Percentiles rank a stretch among this genome's conserved stretches.
phyloP scores from a whole-genome alignment of 1,140 invertebrate genomes.

The Heliconius himera region DNA sequence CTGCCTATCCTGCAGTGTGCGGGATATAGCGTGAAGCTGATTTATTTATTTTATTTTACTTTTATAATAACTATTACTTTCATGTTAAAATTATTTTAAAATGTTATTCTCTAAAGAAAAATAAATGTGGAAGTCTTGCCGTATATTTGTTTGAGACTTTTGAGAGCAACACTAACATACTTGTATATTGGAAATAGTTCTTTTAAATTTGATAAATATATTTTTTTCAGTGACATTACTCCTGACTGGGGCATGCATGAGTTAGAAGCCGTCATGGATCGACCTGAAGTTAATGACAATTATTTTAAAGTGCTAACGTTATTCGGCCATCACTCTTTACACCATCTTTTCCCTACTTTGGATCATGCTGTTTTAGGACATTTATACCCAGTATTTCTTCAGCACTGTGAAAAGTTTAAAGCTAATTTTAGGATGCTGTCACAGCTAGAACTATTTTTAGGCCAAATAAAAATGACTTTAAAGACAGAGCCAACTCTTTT shows the following conservation, averaged over 20 bases:
- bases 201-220: too few relatives aligned
- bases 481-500: constrained; percentile 53
- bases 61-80: constrained; percentile 6
- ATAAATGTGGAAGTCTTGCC: too few relatives aligned
- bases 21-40: too few relatives aligned
- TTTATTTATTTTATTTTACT: too few relatives aligned
- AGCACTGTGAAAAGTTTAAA: constrained; percentile 88
- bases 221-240: constrained; percentile 64
- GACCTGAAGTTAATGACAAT: constrained; percentile 86
- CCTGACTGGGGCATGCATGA: constrained; percentile 91
- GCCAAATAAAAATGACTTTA: constrained; percentile 83
- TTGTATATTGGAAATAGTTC: too few relatives aligned
- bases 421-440: constrained; percentile 81
- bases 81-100: neutral
- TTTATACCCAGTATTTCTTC: constrained; percentile 85
- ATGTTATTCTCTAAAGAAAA: too few relatives aligned
- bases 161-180: too few relatives aligned
- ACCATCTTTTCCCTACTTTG: constrained; percentile 92
- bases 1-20: too few relatives aligned
- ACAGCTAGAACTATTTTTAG: constrained; percentile 84
- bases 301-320: constrained; percentile 86
- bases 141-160: too few relatives aligned
- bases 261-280: constrained; percentile 88
- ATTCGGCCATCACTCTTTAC: constrained; percentile 89
- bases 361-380: constrained; percentile 87